Base-by-base conservation (phyloP, 2,113 vertebrate genomes). In the Oenanthe melanoleuca region DNA sequence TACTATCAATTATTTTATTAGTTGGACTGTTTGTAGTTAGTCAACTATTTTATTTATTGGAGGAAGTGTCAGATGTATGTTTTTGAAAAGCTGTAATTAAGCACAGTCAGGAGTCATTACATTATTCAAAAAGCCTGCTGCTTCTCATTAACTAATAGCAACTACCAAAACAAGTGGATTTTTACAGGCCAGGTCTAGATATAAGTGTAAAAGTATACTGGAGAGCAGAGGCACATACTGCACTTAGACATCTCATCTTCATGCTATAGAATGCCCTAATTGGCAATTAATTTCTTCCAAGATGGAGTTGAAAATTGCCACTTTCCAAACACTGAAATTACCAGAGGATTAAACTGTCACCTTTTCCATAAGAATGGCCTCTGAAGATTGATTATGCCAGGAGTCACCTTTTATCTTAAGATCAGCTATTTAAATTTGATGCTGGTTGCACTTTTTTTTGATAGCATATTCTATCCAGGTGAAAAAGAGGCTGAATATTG, bases 11-110 rank as follows among this genome's bases (percentile, higher is more conserved):
- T 65, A 61, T 69, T 80, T 80, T 80, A 40, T 70, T 73, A 73
- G n/a, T 45, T 78, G 45, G 37, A 60, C 24, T 61, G 17, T 45
- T 96, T 67, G 25, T 83, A 80, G 18, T 90, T 72, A 85, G 29
- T 77, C 17, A 82, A 57, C 15, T 56, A 11, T 57, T 93, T 75
- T 69, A 75, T 93, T 86, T 72, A 75, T 45, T 91, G 42, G 25
- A 91, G 37, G 80, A 95, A 72, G 6, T 50, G 33, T 79, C 80
- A 85, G 53, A 61, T 66, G 28, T 29, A 53, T 52, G 40, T 74
- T 78, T 74, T 80, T 81, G 25, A 49, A 93, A 80, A 37, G 16
- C 44, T 87, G 16, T 71, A 95, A 92, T 96, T 93, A 95, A 94
- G n/a, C 86, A 87, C 40, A 89, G 89, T 65, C 40, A 82, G 67